Evolutionary conservation across 2,113 vertebrate genomes (phyloP).

Genomic region (Sisor rabdophorus): DNA sequence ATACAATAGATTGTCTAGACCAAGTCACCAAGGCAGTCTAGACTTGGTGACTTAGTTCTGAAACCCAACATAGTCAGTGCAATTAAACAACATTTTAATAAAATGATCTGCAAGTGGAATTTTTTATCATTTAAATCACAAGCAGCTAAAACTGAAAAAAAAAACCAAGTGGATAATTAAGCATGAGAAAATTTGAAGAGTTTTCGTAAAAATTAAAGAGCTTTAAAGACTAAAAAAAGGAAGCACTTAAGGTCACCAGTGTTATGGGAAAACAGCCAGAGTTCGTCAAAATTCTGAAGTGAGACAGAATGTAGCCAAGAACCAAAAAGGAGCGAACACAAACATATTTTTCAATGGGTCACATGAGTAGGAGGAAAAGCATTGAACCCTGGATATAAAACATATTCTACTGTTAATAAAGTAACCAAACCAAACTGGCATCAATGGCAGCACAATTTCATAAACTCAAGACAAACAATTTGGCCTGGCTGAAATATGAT

Average conservation of each 20-base stretch:
- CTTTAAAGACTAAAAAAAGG: background rate
- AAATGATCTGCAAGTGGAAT: too few relatives aligned
- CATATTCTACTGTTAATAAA: background rate
- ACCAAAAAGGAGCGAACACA: background rate
- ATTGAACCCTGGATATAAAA: background rate
- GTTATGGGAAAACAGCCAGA: constrained; percentile 33
- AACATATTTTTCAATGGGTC: background rate
- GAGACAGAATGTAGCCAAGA: background rate
- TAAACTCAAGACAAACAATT: background rate
- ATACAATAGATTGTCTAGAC: too few relatives aligned
- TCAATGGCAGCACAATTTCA: background rate
- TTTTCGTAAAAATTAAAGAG: background rate
- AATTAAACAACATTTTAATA: too few relatives aligned
- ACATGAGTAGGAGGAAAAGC: background rate
- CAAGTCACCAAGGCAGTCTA: too few relatives aligned
- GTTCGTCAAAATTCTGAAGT: background rate
- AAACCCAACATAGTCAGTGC: too few relatives aligned
- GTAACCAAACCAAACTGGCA: background rate
- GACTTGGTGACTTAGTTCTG: too few relatives aligned
- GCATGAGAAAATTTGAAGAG: background rate
- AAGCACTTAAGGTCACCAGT: background rate
- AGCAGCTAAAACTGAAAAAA: too few relatives aligned
- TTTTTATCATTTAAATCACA: too few relatives aligned
- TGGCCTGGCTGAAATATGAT: background rate
- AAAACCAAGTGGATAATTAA: too few relatives aligned